A percentile compares a stretch with the other conserved stretches of the same genome.
phyloP scores from a whole-genome alignment of 2,113 vertebrate genomes.

The Oceanodroma tethys region DNA sequence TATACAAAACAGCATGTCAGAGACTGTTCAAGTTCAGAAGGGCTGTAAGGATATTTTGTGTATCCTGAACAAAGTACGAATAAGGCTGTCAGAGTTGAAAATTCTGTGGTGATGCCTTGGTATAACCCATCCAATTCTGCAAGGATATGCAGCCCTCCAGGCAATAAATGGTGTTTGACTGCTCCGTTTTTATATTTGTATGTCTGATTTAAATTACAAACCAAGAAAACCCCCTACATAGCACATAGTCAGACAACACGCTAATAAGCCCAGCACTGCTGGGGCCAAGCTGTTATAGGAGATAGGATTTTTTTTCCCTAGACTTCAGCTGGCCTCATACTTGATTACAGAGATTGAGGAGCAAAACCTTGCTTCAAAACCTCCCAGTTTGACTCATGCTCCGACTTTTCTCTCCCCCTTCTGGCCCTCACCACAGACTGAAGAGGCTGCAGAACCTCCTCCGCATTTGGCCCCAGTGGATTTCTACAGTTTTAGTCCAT shows the following conservation, averaged over 20 bases:
- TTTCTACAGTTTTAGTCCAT: background rate
- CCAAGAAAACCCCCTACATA: background rate
- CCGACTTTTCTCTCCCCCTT: background rate
- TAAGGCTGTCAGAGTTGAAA: background rate
- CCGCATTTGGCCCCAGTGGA: background rate
- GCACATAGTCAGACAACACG: background rate
- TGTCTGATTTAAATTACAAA: background rate
- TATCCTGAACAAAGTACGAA: background rate
- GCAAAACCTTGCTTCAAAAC: background rate
- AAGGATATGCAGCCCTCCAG: background rate
- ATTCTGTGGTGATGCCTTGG: accelerated
- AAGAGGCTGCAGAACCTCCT: background rate
- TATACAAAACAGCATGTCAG: background rate
- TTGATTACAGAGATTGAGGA: background rate
- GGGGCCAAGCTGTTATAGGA: background rate
- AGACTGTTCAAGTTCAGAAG: background rate
- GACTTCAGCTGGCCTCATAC: background rate
- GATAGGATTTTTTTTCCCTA: background rate
- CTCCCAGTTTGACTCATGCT: background rate
- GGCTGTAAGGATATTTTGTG: background rate
- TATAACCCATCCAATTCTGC: background rate
- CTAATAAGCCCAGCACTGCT: background rate
- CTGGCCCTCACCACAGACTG: background rate
- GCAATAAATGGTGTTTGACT: background rate
- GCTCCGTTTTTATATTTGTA: background rate